phyloP scores from a whole-genome alignment of 2,113 vertebrate species.

The Panthera leo region DNA sequence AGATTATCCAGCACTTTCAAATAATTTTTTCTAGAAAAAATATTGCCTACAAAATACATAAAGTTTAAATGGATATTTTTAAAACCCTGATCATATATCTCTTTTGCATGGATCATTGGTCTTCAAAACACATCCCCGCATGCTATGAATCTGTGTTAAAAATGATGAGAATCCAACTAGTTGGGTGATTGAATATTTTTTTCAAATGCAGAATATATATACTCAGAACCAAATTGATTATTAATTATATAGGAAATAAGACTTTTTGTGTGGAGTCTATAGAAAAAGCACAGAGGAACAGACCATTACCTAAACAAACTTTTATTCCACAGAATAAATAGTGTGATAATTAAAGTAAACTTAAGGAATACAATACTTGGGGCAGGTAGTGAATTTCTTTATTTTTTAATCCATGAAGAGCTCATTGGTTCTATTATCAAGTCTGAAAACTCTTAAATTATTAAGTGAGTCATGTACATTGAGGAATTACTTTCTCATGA shows the following conservation, averaged over 20 bases:
- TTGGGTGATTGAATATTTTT: neutral
- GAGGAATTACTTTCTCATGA: conserved; percentile 63
- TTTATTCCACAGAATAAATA: conserved; percentile 41
- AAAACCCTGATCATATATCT: neutral
- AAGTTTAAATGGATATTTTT: neutral
- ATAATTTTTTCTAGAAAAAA: neutral
- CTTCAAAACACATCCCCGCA: neutral
- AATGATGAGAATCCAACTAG: neutral
- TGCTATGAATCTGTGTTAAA: neutral
- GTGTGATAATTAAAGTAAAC: conserved; percentile 8
- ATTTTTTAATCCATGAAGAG: conserved; percentile 21
- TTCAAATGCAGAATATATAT: neutral
- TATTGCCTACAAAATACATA: neutral
- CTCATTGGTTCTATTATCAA: conserved; percentile 47
- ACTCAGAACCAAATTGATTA: neutral
- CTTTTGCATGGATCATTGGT: neutral
- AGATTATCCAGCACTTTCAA: neutral
- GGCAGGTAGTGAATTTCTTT: conserved; percentile 2
- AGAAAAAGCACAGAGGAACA: neutral
- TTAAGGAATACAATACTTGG: neutral
- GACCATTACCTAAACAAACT: neutral
- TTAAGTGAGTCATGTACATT: conserved; percentile 56
- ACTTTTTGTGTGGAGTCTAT: neutral
- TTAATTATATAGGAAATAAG: neutral
- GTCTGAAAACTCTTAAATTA: conserved; percentile 59